phyloP scores from a whole-genome alignment of 2,888 invertebrate species.

The Xestobium rufovillosum region DNA sequence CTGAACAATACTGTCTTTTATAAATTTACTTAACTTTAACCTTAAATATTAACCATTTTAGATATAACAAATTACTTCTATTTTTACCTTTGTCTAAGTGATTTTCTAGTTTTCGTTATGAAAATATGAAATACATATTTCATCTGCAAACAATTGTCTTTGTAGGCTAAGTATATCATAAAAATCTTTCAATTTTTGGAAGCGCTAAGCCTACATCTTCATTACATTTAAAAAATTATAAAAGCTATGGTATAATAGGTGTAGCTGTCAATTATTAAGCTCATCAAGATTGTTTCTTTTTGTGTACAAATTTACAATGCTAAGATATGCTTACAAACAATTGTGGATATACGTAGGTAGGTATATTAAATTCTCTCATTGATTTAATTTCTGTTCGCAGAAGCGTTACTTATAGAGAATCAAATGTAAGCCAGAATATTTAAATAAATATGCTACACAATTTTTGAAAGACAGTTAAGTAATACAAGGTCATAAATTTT shows the following conservation, averaged over 20 bases:
- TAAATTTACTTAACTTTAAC: too few relatives aligned
- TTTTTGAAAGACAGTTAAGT: too few relatives aligned
- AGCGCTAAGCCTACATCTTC: constrained; percentile 28
- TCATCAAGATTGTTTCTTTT: constrained; percentile 27
- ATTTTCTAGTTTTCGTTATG: not conserved
- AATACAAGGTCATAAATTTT: too few relatives aligned
- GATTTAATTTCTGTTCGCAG: constrained; percentile 11
- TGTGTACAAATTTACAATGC: constrained; percentile 15
- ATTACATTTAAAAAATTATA: constrained; percentile 33
- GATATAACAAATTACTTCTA: too few relatives aligned
- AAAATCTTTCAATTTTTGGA: constrained; percentile 18
- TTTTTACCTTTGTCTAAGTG: constrained; percentile 1
- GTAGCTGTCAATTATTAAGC: constrained; percentile 28
- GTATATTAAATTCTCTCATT: too few relatives aligned
- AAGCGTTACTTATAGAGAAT: too few relatives aligned
- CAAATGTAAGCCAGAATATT: too few relatives aligned
- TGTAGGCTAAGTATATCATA: constrained; percentile 2
- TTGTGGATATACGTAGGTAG: constrained; percentile 14
- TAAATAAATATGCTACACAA: too few relatives aligned
- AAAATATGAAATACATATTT: constrained; percentile 1
- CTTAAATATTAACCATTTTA: too few relatives aligned
- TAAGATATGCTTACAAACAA: constrained; percentile 17
- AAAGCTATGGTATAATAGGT: constrained; percentile 32
- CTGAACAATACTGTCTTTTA: constrained; percentile 2
- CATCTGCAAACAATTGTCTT: not conserved